A percentile compares a stretch with the other conserved stretches of the same genome.
Evolutionary conservation across 2,888 invertebrate species (phyloP).

Genomic region (Argynnis bischoffii): DNA sequence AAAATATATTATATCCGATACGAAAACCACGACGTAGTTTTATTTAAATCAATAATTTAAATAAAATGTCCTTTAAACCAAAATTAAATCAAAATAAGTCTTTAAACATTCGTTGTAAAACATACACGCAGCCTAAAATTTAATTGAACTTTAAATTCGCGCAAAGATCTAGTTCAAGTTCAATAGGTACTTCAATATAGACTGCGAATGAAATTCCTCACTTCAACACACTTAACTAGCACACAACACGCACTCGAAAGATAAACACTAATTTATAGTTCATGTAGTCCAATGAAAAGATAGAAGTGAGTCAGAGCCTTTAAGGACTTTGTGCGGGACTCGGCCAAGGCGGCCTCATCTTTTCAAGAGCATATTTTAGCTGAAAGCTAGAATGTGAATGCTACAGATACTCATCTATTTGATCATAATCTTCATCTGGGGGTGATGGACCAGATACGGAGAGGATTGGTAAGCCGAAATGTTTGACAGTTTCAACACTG

Average conservation of each 20-base stretch:
- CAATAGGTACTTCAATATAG: constrained; percentile 1
- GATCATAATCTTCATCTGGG: constrained; percentile 86
- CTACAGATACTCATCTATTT: constrained; percentile 85
- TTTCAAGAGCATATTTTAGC: constrained; percentile 78
- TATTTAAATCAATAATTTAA: too few species aligned
- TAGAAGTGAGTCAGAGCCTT: constrained; percentile 44
- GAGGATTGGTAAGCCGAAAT: constrained; percentile 88
- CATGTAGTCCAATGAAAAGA: constrained; percentile 51
- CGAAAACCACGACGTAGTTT: too few species aligned
- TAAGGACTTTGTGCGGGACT: constrained; percentile 71
- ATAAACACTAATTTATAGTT: constrained; percentile 27
- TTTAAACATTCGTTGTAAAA: constrained; percentile 60
- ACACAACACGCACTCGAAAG: constrained; percentile 30
- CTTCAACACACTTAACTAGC: constrained; percentile 12
- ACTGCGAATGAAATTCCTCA: not conserved
- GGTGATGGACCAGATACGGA: constrained; percentile 91
- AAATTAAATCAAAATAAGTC: constrained; percentile 40
- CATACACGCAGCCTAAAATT: constrained; percentile 42
- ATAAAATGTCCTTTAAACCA: not conserved
- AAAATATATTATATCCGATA: too few species aligned
- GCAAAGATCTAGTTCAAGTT: constrained; percentile 31
- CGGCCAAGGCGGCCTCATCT: constrained; percentile 73
- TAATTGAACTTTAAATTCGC: constrained; percentile 22
- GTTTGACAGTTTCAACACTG: constrained; percentile 80
- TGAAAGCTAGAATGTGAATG: constrained; percentile 79